Conservation (phyloP, 2,888 invertebrate species). For the Oscheius sp. region DNA sequence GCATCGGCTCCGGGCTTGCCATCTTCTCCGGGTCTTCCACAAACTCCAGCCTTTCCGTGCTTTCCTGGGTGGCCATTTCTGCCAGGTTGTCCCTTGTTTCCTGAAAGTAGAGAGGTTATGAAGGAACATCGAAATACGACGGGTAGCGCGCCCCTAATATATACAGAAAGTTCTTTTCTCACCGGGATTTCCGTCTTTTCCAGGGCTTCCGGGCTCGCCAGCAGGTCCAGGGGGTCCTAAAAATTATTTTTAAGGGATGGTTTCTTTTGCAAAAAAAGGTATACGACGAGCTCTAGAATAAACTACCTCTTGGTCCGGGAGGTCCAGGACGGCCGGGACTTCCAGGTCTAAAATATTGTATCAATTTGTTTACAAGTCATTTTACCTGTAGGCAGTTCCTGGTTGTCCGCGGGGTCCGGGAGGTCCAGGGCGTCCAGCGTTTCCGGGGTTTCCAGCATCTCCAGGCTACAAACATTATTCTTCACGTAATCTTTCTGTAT, state of each 20-base stretch:
- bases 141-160: no score
- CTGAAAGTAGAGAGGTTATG: not conserved
- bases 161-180: no score
- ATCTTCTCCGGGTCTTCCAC: constrained; percentile 46
- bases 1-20: constrained; percentile 59
- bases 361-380: no score
- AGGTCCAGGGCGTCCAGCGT: constrained; percentile 56
- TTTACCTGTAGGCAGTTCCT: constrained; percentile 49
- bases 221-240: constrained; percentile 40
- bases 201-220: constrained; percentile 9
- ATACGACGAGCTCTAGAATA: no score
- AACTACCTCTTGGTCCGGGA: constrained; percentile 53
- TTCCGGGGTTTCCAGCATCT: constrained; percentile 56
- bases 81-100: constrained; percentile 16
- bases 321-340: constrained; percentile 54
- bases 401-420: constrained; percentile 58
- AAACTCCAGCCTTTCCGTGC: constrained; percentile 53
- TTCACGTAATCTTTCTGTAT: no score
- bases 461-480: constrained; percentile 30
- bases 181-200: constrained; percentile 5
- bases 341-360: constrained; percentile 39
- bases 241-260: no score
- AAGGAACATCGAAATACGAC: no score
- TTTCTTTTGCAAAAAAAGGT: constrained; percentile 55
- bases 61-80: not conserved